Conservation (phyloP, 2,113 vertebrate species). For the Sisor rabdophorus region DNA sequence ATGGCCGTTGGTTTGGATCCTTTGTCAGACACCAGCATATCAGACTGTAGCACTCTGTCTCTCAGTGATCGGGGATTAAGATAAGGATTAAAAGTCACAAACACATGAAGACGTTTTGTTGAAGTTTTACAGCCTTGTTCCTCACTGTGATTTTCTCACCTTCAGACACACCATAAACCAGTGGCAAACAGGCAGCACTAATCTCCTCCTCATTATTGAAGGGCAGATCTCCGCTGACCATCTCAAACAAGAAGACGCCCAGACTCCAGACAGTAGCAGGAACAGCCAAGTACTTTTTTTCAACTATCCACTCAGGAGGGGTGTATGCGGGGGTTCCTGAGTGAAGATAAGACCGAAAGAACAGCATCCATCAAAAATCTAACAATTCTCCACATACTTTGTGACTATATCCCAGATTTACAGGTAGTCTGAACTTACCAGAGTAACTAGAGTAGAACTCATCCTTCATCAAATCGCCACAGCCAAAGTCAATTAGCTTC, state of each 20-base stretch:
- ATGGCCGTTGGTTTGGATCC: background rate
- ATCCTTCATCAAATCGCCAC: constrained; percentile 47
- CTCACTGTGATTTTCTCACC: background rate
- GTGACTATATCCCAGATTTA: too few relatives aligned
- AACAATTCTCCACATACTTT: too few relatives aligned
- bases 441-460: background rate
- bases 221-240: constrained; percentile 4
- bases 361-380: too few relatives aligned
- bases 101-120: background rate
- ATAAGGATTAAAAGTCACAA: background rate
- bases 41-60: background rate
- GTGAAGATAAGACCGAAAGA: background rate
- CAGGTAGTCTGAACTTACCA: background rate
- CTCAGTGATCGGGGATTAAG: background rate
- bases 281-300: background rate
- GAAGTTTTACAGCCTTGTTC: background rate
- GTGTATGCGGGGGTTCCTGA: background rate
- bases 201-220: background rate
- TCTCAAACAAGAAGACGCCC: constrained; percentile 11
- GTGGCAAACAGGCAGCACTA: background rate
- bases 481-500: constrained; percentile 64
- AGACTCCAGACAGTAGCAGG: constrained; percentile 28
- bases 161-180: background rate
- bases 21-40: background rate
- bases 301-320: background rate